Conservation (phyloP, 2,888 invertebrate species). For the Lasioglossum marginatum region DNA sequence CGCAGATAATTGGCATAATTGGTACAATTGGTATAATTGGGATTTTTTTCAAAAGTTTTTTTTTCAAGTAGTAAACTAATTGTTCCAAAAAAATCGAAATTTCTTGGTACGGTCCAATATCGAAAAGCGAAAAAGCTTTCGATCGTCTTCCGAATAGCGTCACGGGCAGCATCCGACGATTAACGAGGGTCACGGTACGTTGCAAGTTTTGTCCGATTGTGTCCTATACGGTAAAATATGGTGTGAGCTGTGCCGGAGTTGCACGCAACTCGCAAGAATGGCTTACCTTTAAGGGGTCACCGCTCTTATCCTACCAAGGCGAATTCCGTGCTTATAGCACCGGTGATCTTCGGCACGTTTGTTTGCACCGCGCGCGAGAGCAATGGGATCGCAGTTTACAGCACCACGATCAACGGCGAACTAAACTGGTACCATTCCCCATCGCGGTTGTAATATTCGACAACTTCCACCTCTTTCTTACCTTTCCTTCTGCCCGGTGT, state of each 20-base stretch:
- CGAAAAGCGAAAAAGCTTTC: too few relatives aligned
- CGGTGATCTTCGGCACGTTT: slow-evolving; percentile 34
- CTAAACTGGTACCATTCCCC: slow-evolving; percentile 82
- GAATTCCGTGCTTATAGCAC: slow-evolving; percentile 25
- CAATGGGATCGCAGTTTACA: slow-evolving; percentile 72
- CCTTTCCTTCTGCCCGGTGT: slow-evolving; percentile 56
- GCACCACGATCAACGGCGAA: slow-evolving; percentile 80
- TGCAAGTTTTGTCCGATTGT: neutral
- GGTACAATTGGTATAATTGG: too few relatives aligned
- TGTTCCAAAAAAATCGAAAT: neutral
- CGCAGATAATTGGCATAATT: too few relatives aligned
- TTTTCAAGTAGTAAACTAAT: too few relatives aligned
- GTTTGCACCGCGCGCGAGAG: slow-evolving; percentile 46
- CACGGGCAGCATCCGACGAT: too few relatives aligned
- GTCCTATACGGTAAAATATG: neutral
- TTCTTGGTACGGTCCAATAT: too few relatives aligned
- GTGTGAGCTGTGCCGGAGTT: neutral
- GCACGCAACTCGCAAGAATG: neutral
- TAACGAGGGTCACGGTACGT: neutral
- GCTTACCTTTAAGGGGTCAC: slow-evolving; percentile 34
- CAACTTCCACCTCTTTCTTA: slow-evolving; percentile 80
- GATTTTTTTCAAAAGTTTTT: too few relatives aligned
- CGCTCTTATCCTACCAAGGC: slow-evolving; percentile 16
- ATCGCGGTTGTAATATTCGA: slow-evolving; percentile 82
- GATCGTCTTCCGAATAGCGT: too few relatives aligned